Evolutionary conservation across 2,888 invertebrate genomes (phyloP), one percentile per base, ranked within the genome.

Genomic region (Apoda limacodes): DNA sequence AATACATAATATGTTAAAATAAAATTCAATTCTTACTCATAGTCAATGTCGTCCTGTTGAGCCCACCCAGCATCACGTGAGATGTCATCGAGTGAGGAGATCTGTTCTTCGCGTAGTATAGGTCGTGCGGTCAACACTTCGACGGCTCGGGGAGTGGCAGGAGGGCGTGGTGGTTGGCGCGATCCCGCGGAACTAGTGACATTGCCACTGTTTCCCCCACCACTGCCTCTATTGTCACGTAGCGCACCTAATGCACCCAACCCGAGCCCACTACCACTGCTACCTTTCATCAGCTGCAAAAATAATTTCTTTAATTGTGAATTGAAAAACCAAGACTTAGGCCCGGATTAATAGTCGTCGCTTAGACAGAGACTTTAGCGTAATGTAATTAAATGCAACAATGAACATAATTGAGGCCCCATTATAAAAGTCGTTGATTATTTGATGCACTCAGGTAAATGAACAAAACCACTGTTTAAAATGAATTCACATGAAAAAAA

Each of bases 31-130:
- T 10, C 82, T 75, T 48, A 86, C 86, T 93, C 93, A 62, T 95
- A 96, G 74, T 96, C 95, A 60, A 96, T 93, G 63, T 95, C 95
- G 60, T 94, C 94, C 54, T 93, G 89, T 46, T 90, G 89, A 35
- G 93, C 92, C 97, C 97, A 97, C 40, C 95, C 95, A 53, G 91
- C 89, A 58, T 93, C 91, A 51, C 90, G 88, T 24, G 92, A 87
- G 47, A 95, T 91, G 59, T 95, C 92, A 70, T 96, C 96, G 82
- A 97, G 89, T 35, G 92, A 90, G 54, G 90, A 92, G 51, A 97
- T 84, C 67, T 95, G 95, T 62, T 95, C 95, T 59, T 95, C 95
- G 49, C 92, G 91, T 48, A 97, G 93, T 44, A 97, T 96, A 37
- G 96, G 93, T 32, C 92, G 84, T 43, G 90, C 87, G 34, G 84